Percentiles rank a stretch among this genome's conserved stretches.
phyloP scores from a whole-genome alignment of 2,888 invertebrate species.

The Atrina japonica region DNA sequence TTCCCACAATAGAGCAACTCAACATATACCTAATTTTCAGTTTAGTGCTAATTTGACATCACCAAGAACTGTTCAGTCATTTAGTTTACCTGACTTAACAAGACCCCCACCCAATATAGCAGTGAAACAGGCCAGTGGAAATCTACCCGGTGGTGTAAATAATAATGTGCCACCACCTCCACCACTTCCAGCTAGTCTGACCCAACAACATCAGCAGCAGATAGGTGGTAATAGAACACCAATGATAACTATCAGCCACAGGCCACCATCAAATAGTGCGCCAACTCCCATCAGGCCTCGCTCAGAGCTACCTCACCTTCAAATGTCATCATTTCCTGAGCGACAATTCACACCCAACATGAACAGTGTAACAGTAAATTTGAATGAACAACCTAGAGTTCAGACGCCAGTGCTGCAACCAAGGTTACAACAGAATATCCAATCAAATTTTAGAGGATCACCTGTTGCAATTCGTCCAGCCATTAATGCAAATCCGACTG shows the following conservation, averaged over 20 bases:
- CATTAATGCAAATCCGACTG: conserved; percentile 4
- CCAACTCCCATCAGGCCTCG: conserved; percentile 19
- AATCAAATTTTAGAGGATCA: conserved; percentile 19
- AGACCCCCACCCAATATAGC: conserved; percentile 40
- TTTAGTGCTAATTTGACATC: background rate
- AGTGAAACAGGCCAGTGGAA: conserved; percentile 27
- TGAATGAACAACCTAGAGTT: conserved; percentile 17
- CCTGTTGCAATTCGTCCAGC: conserved; percentile 33
- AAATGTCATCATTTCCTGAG: conserved; percentile 20
- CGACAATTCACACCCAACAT: conserved; percentile 22
- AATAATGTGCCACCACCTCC: conserved; percentile 24
- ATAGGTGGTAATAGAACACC: conserved; percentile 3
- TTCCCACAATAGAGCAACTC: conserved; percentile 1
- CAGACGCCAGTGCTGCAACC: conserved; percentile 17
- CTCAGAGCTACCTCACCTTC: conserved; percentile 19
- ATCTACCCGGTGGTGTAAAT: conserved; percentile 20
- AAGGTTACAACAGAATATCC: conserved; percentile 26
- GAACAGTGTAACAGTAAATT: conserved; percentile 10
- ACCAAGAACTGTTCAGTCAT: conserved; percentile 18
- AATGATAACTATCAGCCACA: conserved; percentile 24
- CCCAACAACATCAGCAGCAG: conserved; percentile 3
- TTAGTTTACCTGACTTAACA: conserved; percentile 40
- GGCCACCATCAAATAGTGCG: conserved; percentile 13
- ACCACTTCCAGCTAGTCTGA: conserved; percentile 9
- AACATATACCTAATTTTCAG: conserved; percentile 3